These are phyloP conservation scores for Balearica regulorum DNA, from an alignment of 2,797 vertebrate genomes.

Conservation along the genomic window DNA sequence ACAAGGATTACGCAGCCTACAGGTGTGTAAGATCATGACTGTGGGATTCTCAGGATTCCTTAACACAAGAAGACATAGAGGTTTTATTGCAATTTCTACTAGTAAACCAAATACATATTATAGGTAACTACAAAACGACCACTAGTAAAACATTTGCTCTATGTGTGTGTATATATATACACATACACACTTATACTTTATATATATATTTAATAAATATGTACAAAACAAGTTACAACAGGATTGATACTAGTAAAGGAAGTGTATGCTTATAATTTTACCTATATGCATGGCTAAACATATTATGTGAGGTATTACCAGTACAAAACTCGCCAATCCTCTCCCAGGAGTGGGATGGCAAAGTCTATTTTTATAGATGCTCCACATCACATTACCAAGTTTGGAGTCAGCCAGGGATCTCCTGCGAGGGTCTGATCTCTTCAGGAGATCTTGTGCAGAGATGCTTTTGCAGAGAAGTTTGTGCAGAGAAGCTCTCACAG, in stretches of 20 bases:
- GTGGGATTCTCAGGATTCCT: background rate
- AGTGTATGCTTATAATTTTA: background rate
- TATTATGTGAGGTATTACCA: background rate
- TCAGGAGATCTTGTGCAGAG: background rate
- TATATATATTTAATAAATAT: too few relatives aligned
- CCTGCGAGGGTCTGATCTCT: fast-evolving
- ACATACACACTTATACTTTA: background rate
- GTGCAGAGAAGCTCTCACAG: background rate
- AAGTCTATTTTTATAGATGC: background rate
- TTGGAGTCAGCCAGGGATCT: background rate
- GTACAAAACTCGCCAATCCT: background rate
- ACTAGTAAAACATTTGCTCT: background rate
- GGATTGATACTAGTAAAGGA: background rate
- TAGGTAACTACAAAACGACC: background rate
- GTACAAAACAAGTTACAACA: background rate
- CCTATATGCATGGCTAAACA: background rate
- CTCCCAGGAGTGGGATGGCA: background rate
- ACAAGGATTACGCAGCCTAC: background rate
- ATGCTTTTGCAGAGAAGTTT: background rate
- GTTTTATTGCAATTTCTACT: background rate
- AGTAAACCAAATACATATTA: background rate
- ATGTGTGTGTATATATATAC: background rate
- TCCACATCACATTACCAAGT: fast-evolving
- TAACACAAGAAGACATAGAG: background rate
- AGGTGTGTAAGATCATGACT: background rate